Evolutionary conservation across 2,113 vertebrate genomes (phyloP).

Genomic region (Pteropus alecto): DNA sequence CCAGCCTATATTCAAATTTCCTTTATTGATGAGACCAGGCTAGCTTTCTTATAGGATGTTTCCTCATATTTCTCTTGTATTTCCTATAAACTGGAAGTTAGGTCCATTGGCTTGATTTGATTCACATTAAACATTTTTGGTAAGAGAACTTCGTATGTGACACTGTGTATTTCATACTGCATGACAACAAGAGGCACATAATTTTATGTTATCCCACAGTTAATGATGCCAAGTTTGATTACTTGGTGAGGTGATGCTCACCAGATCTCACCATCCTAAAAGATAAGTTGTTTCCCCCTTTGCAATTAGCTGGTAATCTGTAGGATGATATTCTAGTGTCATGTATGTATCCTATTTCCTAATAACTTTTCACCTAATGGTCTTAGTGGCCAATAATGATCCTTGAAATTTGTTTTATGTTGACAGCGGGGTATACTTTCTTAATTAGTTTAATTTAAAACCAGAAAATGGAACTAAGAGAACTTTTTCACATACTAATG

Average conservation of each 20-base stretch:
- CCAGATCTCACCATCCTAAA: background rate
- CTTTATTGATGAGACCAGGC: background rate
- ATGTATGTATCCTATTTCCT: background rate
- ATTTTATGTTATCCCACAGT: background rate
- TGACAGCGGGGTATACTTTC: background rate
- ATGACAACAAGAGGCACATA: background rate
- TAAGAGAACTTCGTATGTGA: background rate
- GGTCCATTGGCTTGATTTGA: conserved; percentile 28
- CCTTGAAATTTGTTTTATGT: conserved; percentile 26
- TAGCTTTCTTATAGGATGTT: conserved; percentile 27
- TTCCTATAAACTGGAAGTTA: conserved; percentile 17
- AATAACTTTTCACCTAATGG: conserved; percentile 22
- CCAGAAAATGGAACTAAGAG: conserved; percentile 1
- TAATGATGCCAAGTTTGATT: background rate
- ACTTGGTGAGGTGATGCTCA: background rate
- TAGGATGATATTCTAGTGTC: background rate
- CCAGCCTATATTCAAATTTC: background rate
- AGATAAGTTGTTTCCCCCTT: background rate
- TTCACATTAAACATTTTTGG: background rate
- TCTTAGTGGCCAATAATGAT: conserved; percentile 29
- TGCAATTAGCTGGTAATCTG: conserved; percentile 30
- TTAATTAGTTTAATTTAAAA: conserved; percentile 17
- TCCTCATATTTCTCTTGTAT: background rate
- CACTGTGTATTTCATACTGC: background rate
- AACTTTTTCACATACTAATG: conserved; percentile 1